Base-by-base conservation (phyloP, 2,888 invertebrate species). In the Mongoloraphidia duomilia region DNA sequence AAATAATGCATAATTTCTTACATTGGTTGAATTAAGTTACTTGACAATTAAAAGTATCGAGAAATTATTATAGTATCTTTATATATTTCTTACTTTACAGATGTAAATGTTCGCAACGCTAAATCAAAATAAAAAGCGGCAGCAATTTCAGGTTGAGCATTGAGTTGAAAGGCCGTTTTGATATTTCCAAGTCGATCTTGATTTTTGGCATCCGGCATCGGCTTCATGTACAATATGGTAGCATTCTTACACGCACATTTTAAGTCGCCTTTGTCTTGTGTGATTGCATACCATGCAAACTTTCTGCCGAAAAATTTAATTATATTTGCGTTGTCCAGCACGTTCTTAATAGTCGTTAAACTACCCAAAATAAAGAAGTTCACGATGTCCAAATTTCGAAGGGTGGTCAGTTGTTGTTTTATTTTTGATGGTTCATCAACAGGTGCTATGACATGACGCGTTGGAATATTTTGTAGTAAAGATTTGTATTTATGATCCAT, bases 401-500 rank as follows among this genome's bases (percentile, higher is more conserved):
- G 70, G 61, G 82, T 77, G 50, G 76, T 72, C 55, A 91, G 69
- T 63, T 90, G 90, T 1, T 74, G 74, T 56, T 76, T 76, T 44
- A 82, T 72, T 9, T 68, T 63, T 1, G 63, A 63, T 2, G 65
- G 63, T 53, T 77, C 76, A 52, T 76, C 78, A 55, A 79, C 74
- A 8, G 75, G 75, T 4, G 84, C 80, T 53, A 94, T 92, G 1
- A 93, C 82, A 65, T 94, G 93, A 9, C 93, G 76, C 0, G 91
- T 88, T 8, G 92, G 88, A 49, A 93, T 84, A 63, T 94, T 93
- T 66, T 90, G 82, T 37, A 94, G 71, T 9, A 94, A 68, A 9
- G 90, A 85, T 66, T 92, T 91, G 67, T 91, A 93, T 66, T 93
- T 92, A 70, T 93, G 90, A 61, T 92, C 90, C 86, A 93, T 89